Base-by-base conservation (phyloP, 1,140 invertebrate species). In the Trichomalopsis sarcophagae region DNA sequence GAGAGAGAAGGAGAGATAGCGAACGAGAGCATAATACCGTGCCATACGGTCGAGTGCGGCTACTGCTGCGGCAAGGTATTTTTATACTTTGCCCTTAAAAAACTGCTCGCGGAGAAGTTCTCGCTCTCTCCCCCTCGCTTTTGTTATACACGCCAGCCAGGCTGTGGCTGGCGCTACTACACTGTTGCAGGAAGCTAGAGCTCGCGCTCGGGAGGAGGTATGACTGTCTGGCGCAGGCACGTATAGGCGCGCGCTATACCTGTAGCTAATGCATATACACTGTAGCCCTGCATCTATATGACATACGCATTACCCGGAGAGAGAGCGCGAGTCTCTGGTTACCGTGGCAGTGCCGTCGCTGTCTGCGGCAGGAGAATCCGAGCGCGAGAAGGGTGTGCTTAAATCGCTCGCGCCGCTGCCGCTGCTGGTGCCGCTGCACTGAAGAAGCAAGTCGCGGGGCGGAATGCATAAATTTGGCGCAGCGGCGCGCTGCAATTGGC, bases 391-490 rank as follows among this genome's bases (percentile, higher is more conserved):
- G 82, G 76, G 36, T 78, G 62, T 69, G 66, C 82, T 84, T 84
- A 84, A 84, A 78, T 73, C 76, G 76, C 44, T 79, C 66, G 21
- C 75, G 44, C 47, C 47, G 23, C 36, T 30, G n/a, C 71, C 9
- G 47, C 27, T 27, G 33, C 2, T 6, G 10, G 5, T 13, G 47
- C 27, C 23, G 23, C 36, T 47, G 23, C 30, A 17, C 55, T n/a
- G 77, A 68, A 79, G 77, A 40, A 17, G 47, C 77, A 62, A 44
- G 55, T 62, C n/a, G 23, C 23, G 17, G 81, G 82, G 75, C 27
- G 76, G 68, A 44, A 75, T 77, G 68, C 84, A 86, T 86, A 86
- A 86, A 82, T 86, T 66, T 47, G 68, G 27, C 13, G 21, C 55
- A 21, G 55, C 3, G 21, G 21, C 17, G 73, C 27, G 21, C 80